Percentiles rank a stretch among this genome's conserved stretches.
These are phyloP conservation scores for Cherax destructor DNA, from an alignment of 1,140 invertebrate genomes.

Conservation along the genomic window DNA sequence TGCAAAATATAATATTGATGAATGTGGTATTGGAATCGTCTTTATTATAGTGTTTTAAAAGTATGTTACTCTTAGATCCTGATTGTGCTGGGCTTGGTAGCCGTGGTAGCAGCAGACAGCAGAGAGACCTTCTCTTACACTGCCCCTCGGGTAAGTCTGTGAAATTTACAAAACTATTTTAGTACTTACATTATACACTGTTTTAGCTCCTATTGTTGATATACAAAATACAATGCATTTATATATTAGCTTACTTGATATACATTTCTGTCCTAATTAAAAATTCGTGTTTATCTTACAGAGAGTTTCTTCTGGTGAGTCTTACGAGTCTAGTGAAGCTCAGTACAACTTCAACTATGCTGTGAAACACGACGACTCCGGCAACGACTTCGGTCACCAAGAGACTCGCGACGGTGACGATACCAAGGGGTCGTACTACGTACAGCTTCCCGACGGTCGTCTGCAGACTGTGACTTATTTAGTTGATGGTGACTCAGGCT, in stretches of 20 bases:
- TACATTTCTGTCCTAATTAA: too few species aligned
- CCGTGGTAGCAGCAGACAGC: conserved; percentile 41
- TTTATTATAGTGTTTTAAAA: not conserved
- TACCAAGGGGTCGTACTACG: conserved; percentile 1
- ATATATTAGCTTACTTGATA: too few species aligned
- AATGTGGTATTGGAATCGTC: not conserved
- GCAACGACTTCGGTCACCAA: not conserved
- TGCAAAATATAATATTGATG: not conserved
- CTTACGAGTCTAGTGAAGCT: not conserved
- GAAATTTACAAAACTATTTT: too few species aligned
- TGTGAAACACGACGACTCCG: not conserved
- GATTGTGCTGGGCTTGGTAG: conserved; percentile 27
- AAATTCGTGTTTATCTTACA: too few species aligned
- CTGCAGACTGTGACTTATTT: not conserved
- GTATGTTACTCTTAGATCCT: conserved; percentile 2
- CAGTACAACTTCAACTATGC: not conserved
- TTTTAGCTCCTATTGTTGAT: too few species aligned
- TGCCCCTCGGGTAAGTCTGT: conserved; percentile 13
- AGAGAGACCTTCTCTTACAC: conserved; percentile 13
- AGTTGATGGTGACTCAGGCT: not conserved
- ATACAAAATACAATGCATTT: too few species aligned
- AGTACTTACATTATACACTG: too few species aligned
- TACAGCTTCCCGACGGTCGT: not conserved
- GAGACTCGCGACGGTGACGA: not conserved
- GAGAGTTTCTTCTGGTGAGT: too few species aligned